These are phyloP conservation scores for Stegophylla sp. DNA, from an alignment of 2,888 invertebrate genomes.

Conservation along the genomic window DNA sequence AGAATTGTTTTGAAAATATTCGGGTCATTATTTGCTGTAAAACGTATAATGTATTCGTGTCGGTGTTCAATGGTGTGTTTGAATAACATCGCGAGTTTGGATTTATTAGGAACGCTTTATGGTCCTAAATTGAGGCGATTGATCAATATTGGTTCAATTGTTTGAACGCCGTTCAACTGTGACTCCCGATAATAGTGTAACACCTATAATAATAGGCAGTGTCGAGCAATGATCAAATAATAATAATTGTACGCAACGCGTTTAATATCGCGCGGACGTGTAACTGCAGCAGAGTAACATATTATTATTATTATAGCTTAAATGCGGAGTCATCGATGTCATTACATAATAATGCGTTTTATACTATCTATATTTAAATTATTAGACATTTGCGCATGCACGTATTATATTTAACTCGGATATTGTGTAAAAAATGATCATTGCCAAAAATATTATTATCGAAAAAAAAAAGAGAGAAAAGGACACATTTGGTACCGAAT, in stretches of 20 bases:
- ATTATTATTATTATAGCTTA: background rate
- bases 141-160: slow-evolving; percentile 48
- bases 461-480: no score
- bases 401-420: no score
- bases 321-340: slow-evolving; percentile 1
- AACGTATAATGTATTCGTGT: background rate
- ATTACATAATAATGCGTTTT: background rate
- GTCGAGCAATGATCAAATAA: background rate
- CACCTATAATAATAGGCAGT: no score
- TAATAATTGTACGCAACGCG: slow-evolving; percentile 9
- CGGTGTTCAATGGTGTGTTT: background rate
- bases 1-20: no score
- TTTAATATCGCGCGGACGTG: background rate
- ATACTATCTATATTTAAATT: no score
- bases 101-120: background rate
- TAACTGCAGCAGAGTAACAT: background rate
- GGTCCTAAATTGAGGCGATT: background rate
- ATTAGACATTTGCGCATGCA: no score
- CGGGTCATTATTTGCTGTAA: background rate
- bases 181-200: background rate
- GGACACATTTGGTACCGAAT: no score
- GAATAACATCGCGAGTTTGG: background rate
- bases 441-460: no score
- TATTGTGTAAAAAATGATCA: no score
- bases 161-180: background rate